These are phyloP conservation scores for Bufo gargarizans DNA, from an alignment of 2,113 vertebrate species.

Conservation along the genomic window DNA sequence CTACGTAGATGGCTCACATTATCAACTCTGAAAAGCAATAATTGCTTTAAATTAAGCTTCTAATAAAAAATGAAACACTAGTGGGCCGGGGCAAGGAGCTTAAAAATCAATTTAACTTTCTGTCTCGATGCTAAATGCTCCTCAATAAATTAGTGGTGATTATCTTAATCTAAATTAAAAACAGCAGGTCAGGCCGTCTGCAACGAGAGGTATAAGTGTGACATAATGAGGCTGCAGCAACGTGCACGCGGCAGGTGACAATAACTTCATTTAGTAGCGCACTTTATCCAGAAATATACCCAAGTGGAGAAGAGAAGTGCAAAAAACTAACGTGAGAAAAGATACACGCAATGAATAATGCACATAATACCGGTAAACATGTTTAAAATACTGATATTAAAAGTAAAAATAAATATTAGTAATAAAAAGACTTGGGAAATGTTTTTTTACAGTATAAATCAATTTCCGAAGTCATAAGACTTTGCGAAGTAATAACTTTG, in stretches of 20 bases:
- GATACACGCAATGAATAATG: neutral
- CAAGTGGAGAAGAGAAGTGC: slow-evolving; percentile 68
- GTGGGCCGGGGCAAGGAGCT: slow-evolving; percentile 58
- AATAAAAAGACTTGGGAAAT: neutral
- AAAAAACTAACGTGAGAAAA: neutral
- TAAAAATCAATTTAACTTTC: slow-evolving; percentile 68
- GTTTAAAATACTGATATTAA: neutral
- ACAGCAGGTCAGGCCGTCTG: slow-evolving; percentile 72
- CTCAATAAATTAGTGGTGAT: slow-evolving; percentile 77
- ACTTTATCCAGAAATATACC: slow-evolving; percentile 67
- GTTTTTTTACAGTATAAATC: too few species aligned
- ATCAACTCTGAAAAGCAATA: slow-evolving; percentile 54
- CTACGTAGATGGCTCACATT: slow-evolving; percentile 45
- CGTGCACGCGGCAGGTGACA: slow-evolving; percentile 70
- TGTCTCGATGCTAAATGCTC: slow-evolving; percentile 73
- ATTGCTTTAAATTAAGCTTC: slow-evolving; percentile 57
- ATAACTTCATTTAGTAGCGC: slow-evolving; percentile 76
- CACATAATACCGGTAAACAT: neutral
- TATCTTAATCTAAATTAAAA: slow-evolving; percentile 81
- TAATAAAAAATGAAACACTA: slow-evolving; percentile 63
- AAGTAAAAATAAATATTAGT: neutral
- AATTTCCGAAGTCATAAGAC: too few species aligned
- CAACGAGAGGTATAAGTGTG: slow-evolving; percentile 71
- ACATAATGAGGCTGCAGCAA: slow-evolving; percentile 69
- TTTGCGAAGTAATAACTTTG: too few species aligned